Base-by-base conservation (phyloP, 2,888 invertebrate species). In the Pseudococcus jackbeardsleyi region DNA sequence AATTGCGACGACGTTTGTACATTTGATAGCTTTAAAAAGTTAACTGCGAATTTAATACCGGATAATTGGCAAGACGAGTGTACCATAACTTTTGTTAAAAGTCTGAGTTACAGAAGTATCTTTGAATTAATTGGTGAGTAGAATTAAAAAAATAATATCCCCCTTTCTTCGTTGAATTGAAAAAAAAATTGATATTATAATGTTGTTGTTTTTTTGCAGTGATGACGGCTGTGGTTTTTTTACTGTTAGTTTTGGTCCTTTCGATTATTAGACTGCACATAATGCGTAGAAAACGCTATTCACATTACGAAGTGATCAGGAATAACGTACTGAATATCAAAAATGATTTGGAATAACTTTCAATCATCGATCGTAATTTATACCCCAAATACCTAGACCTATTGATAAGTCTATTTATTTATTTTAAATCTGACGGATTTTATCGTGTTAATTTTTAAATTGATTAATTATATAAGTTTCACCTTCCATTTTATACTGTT, bases 1-100 rank as follows among this genome's bases (percentile, higher is more conserved):
- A 94, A 94, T 46, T 95, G 95, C 91, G 92, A 93, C 4, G 92
- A 92, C 15, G 59, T 85, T 68, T 95, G 95, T 91, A 94, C 94
- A 1, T 90, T 95, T 48, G 92, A 93, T 0, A 92, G 93, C 90
- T 92, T 95, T 85, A 90, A 93, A 72, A 90, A 92, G 89, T 90
- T 94, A 85, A 92, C 93, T 1, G 64, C 72, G 50, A 72, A 89
- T 26, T 26, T 88, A 54, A 1, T 88, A 17, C 26, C 85, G 1
- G 68, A 46, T n/a, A n/a, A 89, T 72, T 89, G 89, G 89, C 77
- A 89, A 12, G 54, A 46, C 39, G 89, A 89, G 64, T 89, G 89
- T 12, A 59, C 84, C 12, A 68, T 85, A 8, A 54, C 26, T 22
- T 59, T 85, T 12, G 85, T 85, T 1, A 64, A 39, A 33, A 85